Evolutionary conservation across 2,797 vertebrate species (phyloP).

Genomic region (Myotis planiceps): DNA sequence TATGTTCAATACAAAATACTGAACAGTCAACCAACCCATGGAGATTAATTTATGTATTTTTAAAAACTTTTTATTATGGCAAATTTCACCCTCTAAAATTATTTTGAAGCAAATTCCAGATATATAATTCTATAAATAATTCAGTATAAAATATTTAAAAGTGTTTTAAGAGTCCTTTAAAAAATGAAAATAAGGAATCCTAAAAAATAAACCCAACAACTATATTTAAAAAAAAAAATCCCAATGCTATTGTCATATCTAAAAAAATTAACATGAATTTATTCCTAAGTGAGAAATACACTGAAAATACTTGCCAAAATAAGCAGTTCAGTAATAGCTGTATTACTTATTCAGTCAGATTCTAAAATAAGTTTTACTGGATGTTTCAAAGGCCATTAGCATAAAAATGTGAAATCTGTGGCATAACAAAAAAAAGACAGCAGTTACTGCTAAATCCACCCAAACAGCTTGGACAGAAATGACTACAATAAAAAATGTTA

Average conservation of each 20-base stretch:
- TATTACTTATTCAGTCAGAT: neutral
- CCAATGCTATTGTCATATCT: neutral
- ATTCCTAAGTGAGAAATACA: conserved; percentile 20
- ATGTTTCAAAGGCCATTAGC: neutral
- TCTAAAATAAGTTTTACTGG: conserved; percentile 5
- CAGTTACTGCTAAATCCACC: neutral
- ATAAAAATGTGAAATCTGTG: conserved; percentile 12
- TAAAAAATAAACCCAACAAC: neutral
- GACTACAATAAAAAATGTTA: conserved; percentile 4
- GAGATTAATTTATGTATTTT: neutral
- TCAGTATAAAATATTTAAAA: neutral
- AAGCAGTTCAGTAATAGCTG: neutral
- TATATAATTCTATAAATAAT: neutral
- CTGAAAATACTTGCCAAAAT: conserved; percentile 16
- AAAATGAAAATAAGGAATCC: neutral
- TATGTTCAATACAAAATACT: neutral
- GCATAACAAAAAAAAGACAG: conserved; percentile 23
- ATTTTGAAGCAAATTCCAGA: neutral
- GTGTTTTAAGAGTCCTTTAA: neutral
- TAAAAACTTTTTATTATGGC: neutral
- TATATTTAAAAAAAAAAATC: neutral
- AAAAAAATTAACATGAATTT: neutral
- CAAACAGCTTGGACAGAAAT: neutral
- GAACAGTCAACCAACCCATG: neutral
- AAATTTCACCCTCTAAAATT: neutral